Percentiles rank a stretch among this genome's conserved stretches.
Evolutionary conservation across 2,113 vertebrate genomes (phyloP).

Genomic region (Bagarius yarrelli): DNA sequence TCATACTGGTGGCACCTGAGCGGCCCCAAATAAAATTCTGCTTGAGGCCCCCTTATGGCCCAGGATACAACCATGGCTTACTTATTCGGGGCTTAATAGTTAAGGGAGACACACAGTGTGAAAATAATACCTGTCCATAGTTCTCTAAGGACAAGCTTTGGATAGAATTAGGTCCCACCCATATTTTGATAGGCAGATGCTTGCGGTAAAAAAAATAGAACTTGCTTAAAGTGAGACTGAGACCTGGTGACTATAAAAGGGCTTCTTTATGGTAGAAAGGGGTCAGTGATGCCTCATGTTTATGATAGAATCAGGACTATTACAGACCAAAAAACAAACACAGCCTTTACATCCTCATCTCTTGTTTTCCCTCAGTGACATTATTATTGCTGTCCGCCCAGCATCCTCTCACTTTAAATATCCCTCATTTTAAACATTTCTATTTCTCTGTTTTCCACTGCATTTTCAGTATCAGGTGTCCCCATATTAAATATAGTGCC

Average conservation of each 20-base stretch:
- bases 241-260: neutral
- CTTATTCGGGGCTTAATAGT: no score
- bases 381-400: neutral
- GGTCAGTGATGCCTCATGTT: neutral
- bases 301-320: neutral
- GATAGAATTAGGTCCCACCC: neutral
- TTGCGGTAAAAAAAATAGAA: neutral
- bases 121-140: neutral
- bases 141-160: neutral
- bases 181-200: neutral
- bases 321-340: conserved; percentile 4
- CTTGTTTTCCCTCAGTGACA: neutral
- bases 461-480: no score
- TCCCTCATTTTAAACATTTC: neutral
- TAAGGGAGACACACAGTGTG: neutral
- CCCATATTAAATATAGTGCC: no score
- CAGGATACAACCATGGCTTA: no score
- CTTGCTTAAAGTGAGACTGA: neutral
- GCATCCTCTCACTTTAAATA: neutral
- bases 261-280: neutral
- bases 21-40: no score
- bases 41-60: no score
- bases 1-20: no score
- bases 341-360: conserved; percentile 9
- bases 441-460: no score